Evolutionary conservation across 2,113 vertebrate species (phyloP).

Genomic region (Prunella himalayana): DNA sequence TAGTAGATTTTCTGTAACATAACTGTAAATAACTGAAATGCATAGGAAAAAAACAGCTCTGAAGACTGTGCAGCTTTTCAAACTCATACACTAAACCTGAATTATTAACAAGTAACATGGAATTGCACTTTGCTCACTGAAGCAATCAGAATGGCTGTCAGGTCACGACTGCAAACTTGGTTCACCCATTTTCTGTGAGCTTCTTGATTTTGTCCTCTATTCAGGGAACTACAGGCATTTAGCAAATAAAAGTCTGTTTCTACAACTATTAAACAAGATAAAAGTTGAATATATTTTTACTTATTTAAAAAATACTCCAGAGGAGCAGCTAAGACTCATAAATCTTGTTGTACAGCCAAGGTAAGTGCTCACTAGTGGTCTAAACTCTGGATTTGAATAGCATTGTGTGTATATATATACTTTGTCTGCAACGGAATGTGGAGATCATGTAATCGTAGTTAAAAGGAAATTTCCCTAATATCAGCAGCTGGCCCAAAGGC

Average conservation of each 20-base stretch:
- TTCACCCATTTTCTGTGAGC: not conserved
- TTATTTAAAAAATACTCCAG: not conserved
- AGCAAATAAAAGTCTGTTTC: not conserved
- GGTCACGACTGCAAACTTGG: not conserved
- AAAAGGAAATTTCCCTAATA: not conserved
- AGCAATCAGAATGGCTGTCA: not conserved
- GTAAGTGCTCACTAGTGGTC: not conserved
- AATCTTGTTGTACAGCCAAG: not conserved
- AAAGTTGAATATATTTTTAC: not conserved
- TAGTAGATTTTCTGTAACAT: not conserved
- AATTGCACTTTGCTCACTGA: constrained; percentile 18
- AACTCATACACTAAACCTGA: constrained; percentile 47
- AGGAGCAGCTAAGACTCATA: not conserved
- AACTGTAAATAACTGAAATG: constrained; percentile 58
- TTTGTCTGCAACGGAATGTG: not conserved
- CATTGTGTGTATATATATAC: not conserved
- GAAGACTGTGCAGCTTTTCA: not conserved
- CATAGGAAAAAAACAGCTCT: not conserved
- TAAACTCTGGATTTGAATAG: not conserved
- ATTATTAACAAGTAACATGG: not conserved
- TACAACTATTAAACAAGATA: not conserved
- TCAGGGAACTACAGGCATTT: not conserved
- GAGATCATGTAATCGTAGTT: not conserved
- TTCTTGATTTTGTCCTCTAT: not conserved
- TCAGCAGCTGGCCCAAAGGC: not conserved